Conservation (phyloP, 2,888 invertebrate species). For the Slavum lentiscoides region DNA sequence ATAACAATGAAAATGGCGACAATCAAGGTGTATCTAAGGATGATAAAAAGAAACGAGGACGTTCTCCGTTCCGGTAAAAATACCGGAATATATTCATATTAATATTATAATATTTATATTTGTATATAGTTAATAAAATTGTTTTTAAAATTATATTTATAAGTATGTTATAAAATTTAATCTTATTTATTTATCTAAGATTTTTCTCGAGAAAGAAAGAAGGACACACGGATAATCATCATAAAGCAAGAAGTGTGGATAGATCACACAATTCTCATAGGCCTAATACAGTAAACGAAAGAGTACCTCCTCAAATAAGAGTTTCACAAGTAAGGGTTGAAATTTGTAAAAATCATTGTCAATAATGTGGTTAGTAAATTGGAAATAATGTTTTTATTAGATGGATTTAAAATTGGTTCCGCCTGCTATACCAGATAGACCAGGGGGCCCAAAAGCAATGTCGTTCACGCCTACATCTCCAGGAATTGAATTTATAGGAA, state of each 20-base stretch:
- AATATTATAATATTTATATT: too few species aligned
- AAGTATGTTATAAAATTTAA: neutral
- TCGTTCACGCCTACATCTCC: conserved; percentile 72
- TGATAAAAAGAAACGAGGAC: conserved; percentile 78
- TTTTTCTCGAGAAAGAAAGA: conserved; percentile 83
- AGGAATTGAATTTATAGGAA: conserved; percentile 78
- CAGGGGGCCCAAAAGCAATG: conserved; percentile 69
- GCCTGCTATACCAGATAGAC: conserved; percentile 69
- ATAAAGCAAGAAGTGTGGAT: conserved; percentile 61
- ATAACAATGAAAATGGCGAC: conserved; percentile 57
- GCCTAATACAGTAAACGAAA: conserved; percentile 32
- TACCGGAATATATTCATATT: too few species aligned
- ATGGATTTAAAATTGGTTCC: conserved; percentile 63
- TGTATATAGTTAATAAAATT: neutral
- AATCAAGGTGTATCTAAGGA: conserved; percentile 61
- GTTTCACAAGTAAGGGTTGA: conserved; percentile 59
- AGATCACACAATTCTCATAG: conserved; percentile 34
- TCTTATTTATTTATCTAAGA: conserved; percentile 62
- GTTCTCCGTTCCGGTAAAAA: conserved; percentile 83
- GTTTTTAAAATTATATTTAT: conserved; percentile 4
- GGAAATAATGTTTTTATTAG: conserved; percentile 24
- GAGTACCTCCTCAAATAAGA: conserved; percentile 59
- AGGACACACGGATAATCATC: conserved; percentile 68
- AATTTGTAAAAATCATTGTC: neutral
- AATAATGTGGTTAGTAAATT: neutral